phyloP scores from a whole-genome alignment of 2,888 invertebrate genomes.

The Opisthograptis luteolata region DNA sequence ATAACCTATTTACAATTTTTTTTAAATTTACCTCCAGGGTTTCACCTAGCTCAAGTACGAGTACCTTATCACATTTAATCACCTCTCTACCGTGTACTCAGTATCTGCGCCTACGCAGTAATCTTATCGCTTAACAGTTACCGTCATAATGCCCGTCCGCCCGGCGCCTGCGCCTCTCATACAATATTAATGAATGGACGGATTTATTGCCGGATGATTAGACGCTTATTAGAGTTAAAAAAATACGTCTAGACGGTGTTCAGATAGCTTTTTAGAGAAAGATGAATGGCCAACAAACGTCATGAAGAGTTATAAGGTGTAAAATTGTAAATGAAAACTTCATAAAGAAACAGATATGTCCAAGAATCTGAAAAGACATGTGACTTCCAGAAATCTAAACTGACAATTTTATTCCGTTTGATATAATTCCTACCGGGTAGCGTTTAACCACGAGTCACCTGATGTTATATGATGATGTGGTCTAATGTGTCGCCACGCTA shows the following conservation, averaged over 20 bases:
- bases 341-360: too few relatives aligned
- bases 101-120: conserved; percentile 18
- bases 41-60: conserved; percentile 6
- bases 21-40: neutral
- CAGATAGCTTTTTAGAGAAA: neutral
- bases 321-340: too few relatives aligned
- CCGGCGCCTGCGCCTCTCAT: conserved; percentile 39
- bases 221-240: conserved; percentile 25
- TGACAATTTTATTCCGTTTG: too few relatives aligned
- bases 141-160: conserved; percentile 10
- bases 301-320: too few relatives aligned
- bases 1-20: too few relatives aligned
- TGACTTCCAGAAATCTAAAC: too few relatives aligned
- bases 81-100: conserved; percentile 4
- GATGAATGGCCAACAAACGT: neutral
- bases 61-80: conserved; percentile 11
- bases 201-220: conserved; percentile 38
- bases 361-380: too few relatives aligned
- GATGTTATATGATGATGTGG: too few relatives aligned
- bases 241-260: conserved; percentile 20
- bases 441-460: too few relatives aligned
- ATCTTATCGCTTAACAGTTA: conserved; percentile 11
- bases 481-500: too few relatives aligned
- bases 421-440: too few relatives aligned
- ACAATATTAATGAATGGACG: conserved; percentile 37